phyloP scores from a whole-genome alignment of 1,140 invertebrate genomes.

The Pomacea maculata region DNA sequence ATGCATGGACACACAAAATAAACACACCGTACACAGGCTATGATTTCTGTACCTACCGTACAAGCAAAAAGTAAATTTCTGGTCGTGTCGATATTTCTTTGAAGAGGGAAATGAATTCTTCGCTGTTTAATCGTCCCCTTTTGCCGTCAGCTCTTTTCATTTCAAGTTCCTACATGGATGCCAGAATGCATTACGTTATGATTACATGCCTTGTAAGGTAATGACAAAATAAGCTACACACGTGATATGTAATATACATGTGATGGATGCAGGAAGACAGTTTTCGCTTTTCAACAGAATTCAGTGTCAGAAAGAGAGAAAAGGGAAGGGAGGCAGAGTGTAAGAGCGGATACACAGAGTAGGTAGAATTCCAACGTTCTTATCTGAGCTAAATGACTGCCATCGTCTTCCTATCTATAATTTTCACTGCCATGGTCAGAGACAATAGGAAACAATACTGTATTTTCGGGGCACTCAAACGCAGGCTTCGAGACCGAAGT shows the following conservation, averaged over 20 bases:
- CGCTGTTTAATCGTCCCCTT: conserved; percentile 69
- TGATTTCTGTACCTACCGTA: conserved; percentile 65
- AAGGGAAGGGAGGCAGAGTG: background rate
- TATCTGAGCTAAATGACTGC: too few species aligned
- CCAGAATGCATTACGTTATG: background rate
- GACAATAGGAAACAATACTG: too few species aligned
- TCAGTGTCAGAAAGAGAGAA: background rate
- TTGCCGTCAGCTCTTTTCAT: conserved; percentile 65
- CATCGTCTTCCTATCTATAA: too few species aligned
- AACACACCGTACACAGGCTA: background rate
- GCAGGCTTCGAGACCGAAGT: too few species aligned
- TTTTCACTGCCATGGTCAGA: too few species aligned
- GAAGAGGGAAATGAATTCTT: conserved; percentile 73
- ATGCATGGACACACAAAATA: background rate
- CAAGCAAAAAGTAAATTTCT: conserved; percentile 75
- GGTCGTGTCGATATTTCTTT: conserved; percentile 74
- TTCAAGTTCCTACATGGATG: conserved; percentile 67
- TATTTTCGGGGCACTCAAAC: too few species aligned
- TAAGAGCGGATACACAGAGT: too few species aligned
- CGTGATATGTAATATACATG: too few species aligned
- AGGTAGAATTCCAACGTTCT: too few species aligned
- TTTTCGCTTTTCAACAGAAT: too few species aligned
- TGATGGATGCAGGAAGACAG: too few species aligned
- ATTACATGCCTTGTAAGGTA: background rate
- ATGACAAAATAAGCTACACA: too few species aligned